phyloP scores from a whole-genome alignment of 2,888 invertebrate genomes.

The Myopa testacea region DNA sequence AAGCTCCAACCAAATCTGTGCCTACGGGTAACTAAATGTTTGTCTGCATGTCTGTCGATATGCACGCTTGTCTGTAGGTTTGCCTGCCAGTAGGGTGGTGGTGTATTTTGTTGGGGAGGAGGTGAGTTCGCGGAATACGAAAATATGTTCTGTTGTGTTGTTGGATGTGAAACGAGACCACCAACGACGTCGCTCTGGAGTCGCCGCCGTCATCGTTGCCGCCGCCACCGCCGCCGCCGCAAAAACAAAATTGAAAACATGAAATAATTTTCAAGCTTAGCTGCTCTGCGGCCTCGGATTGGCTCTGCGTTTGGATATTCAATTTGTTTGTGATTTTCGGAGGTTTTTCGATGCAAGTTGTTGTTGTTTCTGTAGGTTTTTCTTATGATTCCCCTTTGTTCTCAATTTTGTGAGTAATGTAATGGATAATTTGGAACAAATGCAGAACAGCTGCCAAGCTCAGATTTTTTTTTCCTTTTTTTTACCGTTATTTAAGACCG shows the following conservation, averaged over 20 bases:
- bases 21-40: neutral
- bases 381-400: neutral
- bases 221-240: neutral
- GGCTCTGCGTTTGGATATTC: constrained; percentile 11
- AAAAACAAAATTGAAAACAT: constrained; percentile 8
- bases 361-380: neutral
- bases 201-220: constrained; percentile 11
- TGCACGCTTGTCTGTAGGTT: too few species aligned
- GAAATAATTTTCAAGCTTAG: constrained; percentile 17
- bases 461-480: too few species aligned
- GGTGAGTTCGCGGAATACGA: neutral
- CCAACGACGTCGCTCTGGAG: constrained; percentile 6
- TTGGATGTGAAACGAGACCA: constrained; percentile 17
- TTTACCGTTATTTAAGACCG: too few species aligned
- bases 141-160: neutral
- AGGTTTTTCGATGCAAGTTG: neutral
- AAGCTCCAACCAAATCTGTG: constrained; percentile 1
- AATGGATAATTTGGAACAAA: too few species aligned
- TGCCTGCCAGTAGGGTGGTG: too few species aligned
- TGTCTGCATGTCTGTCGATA: neutral
- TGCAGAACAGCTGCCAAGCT: too few species aligned
- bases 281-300: neutral
- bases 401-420: neutral
- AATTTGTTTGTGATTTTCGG: constrained; percentile 13
- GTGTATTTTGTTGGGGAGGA: too few species aligned